A percentile compares a stretch with the other conserved stretches of the same genome.
Evolutionary conservation across 1,140 invertebrate species (phyloP).

Genomic region (Leptonema lineaticorne): DNA sequence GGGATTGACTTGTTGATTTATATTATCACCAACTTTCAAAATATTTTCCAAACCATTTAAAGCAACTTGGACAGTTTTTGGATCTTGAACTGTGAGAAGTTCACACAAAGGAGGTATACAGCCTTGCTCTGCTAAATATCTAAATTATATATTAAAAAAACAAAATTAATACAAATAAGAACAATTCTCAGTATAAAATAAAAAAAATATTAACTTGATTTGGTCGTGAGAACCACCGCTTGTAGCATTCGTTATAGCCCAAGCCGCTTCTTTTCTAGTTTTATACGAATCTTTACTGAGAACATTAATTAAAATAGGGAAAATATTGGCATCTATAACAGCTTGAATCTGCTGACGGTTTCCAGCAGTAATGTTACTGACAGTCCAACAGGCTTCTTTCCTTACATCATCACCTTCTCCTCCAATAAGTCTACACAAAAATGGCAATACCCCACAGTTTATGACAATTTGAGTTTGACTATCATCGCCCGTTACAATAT

Average conservation of each 20-base stretch:
- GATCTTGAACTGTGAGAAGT: conserved; percentile 89
- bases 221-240: conserved; percentile 93
- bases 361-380: conserved; percentile 97
- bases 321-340: conserved; percentile 94
- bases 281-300: conserved; percentile 93
- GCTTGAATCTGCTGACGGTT: conserved; percentile 94
- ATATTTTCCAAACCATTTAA: conserved; percentile 97
- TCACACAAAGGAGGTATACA: conserved; percentile 96
- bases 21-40: conserved; percentile 84
- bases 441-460: conserved; percentile 87
- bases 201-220: conserved; percentile 73
- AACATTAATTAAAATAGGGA: conserved; percentile 89
- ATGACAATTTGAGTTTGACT: conserved; percentile 93
- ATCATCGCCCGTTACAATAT: conserved; percentile 98
- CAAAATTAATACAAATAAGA: not conserved
- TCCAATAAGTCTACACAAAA: conserved; percentile 77
- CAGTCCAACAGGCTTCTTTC: conserved; percentile 98
- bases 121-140: conserved; percentile 66
- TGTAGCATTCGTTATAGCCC: conserved; percentile 97
- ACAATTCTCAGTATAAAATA: too few relatives aligned
- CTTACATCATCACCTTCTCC: conserved; percentile 82
- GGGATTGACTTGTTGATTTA: conserved; percentile 76
- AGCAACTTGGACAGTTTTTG: conserved; percentile 97
- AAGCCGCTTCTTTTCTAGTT: conserved; percentile 95
- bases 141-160: conserved; percentile 44